phyloP scores from a whole-genome alignment of 2,888 invertebrate genomes.

The Isoperla grammatica region DNA sequence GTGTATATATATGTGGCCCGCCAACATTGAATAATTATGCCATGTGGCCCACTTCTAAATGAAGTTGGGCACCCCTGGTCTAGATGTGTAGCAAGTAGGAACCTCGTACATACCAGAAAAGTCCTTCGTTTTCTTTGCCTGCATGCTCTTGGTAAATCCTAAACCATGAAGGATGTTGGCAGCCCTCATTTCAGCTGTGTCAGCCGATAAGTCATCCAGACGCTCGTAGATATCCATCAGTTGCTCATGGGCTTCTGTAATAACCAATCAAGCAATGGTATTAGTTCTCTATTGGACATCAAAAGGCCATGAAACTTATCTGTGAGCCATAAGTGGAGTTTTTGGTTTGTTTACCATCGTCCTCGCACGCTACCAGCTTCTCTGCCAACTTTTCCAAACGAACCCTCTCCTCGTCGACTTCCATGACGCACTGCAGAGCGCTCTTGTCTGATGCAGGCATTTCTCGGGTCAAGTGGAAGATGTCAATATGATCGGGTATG shows the following conservation, averaged over 20 bases:
- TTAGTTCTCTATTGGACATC: too few relatives aligned
- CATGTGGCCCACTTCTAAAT: too few relatives aligned
- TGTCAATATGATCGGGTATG: constrained; percentile 94
- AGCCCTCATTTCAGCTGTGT: constrained; percentile 91
- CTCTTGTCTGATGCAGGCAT: constrained; percentile 98
- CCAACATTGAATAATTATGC: too few relatives aligned
- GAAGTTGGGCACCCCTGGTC: too few relatives aligned
- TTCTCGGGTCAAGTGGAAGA: constrained; percentile 94
- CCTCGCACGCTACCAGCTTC: constrained; percentile 72
- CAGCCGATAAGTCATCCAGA: constrained; percentile 93
- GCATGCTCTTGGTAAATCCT: constrained; percentile 76
- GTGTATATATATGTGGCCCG: too few relatives aligned
- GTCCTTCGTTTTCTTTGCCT: constrained; percentile 62
- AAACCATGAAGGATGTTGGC: constrained; percentile 94
- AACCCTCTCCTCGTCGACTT: constrained; percentile 92
- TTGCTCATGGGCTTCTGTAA: constrained; percentile 82
- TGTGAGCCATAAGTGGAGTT: constrained; percentile 21
- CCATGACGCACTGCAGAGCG: constrained; percentile 94
- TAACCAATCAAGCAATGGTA: constrained; percentile 7
- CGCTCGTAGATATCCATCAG: constrained; percentile 97
- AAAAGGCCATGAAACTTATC: constrained; percentile 4
- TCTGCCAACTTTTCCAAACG: constrained; percentile 90
- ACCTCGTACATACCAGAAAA: constrained; percentile 65
- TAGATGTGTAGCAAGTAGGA: too few relatives aligned
- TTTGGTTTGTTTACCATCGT: constrained; percentile 60